Percentiles rank a stretch among this genome's conserved stretches.
Conservation (phyloP, 2,797 vertebrate genomes). For the Hyperoplus immaculatus region DNA sequence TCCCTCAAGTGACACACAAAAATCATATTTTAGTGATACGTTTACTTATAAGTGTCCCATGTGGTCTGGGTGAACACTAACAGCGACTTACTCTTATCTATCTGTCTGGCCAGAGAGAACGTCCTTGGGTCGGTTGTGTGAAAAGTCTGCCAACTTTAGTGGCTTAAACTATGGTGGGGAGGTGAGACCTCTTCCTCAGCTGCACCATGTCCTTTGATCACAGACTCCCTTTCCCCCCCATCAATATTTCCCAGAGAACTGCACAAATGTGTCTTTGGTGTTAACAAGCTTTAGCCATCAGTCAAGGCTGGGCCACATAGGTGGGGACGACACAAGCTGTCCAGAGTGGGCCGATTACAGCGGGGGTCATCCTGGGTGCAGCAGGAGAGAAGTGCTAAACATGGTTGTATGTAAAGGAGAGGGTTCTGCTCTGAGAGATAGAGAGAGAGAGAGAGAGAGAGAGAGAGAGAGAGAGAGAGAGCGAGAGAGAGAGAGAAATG, state of each 20-base stretch:
- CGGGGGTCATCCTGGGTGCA: constrained; percentile 49
- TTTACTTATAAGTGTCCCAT: constrained; percentile 32
- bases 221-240: constrained; percentile 37
- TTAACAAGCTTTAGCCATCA: constrained; percentile 80
- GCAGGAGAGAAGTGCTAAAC: constrained; percentile 52
- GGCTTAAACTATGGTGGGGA: constrained; percentile 20
- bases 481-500: constrained; percentile 50
- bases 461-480: constrained; percentile 40
- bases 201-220: constrained; percentile 47
- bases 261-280: constrained; percentile 77
- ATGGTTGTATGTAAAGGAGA: constrained; percentile 65
- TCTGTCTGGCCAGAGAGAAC: constrained; percentile 32
- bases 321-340: constrained; percentile 39
- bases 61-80: constrained; percentile 43
- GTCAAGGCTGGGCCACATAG: constrained; percentile 41
- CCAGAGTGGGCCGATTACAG: constrained; percentile 45
- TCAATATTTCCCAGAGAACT: constrained; percentile 62
- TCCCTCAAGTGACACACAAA: constrained; percentile 56
- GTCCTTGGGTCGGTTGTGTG: constrained; percentile 47
- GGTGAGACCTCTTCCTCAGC: constrained; percentile 28
- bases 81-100: constrained; percentile 25
- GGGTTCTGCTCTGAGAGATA: constrained; percentile 29
- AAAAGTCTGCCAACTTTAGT: constrained; percentile 57
- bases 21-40: constrained; percentile 67
- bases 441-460: not conserved